Conservation (phyloP, 2,888 invertebrate species). For the Callyntrura sp. region DNA sequence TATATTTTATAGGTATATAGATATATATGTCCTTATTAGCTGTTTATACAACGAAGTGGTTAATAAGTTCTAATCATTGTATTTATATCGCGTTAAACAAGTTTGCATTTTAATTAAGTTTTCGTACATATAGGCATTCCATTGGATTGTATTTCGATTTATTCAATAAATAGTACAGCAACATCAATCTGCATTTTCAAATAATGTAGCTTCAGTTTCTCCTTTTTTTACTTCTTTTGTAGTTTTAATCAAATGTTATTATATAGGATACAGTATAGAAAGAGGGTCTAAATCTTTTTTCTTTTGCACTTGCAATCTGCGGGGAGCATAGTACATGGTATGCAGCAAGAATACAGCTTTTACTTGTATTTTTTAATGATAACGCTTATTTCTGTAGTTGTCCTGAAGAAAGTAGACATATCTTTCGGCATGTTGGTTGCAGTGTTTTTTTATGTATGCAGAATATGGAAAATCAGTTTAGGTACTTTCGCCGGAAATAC, state of each 20-base stretch:
- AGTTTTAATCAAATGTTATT: constrained; percentile 3
- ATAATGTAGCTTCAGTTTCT: background rate
- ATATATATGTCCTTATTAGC: constrained; percentile 4
- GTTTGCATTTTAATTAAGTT: background rate
- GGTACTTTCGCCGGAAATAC: background rate
- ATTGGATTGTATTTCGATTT: constrained; percentile 24
- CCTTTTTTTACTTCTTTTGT: background rate
- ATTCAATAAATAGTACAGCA: background rate
- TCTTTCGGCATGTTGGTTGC: background rate
- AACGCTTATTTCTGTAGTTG: background rate
- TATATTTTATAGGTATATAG: too few species aligned
- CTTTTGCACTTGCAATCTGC: background rate
- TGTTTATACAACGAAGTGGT: background rate
- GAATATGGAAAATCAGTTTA: constrained; percentile 10
- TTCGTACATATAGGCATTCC: constrained; percentile 40
- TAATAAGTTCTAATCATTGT: background rate
- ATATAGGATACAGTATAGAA: background rate
- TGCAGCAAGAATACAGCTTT: constrained; percentile 6
- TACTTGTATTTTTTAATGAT: background rate
- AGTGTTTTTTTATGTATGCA: background rate
- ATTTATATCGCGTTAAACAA: constrained; percentile 25
- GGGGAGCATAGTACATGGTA: background rate
- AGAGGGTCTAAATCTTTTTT: background rate
- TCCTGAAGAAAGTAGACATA: background rate
- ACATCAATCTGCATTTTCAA: constrained; percentile 1